Conservation (phyloP, 2,113 vertebrate species). For the Rhea pennata region DNA sequence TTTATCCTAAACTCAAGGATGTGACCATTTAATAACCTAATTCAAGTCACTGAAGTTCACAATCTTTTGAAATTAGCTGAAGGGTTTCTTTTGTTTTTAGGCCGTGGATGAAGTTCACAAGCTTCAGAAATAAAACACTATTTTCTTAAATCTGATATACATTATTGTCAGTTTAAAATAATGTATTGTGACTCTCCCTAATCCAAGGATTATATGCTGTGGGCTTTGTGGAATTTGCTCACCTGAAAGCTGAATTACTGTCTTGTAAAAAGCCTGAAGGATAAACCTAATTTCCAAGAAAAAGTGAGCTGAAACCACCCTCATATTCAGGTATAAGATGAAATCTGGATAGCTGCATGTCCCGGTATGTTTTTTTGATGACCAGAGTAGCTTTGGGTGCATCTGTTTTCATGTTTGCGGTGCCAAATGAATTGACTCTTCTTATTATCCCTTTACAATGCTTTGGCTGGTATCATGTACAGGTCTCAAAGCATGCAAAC, state of each 20-base stretch:
- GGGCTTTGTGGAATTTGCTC: slow-evolving; percentile 8
- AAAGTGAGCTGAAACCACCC: slow-evolving; percentile 12
- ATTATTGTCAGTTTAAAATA: neutral
- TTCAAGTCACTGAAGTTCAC: neutral
- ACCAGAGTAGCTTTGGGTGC: neutral
- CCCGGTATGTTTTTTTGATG: neutral
- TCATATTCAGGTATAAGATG: neutral
- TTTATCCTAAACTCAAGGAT: neutral
- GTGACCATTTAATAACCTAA: neutral
- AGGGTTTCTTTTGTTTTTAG: neutral
- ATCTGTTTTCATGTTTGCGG: neutral
- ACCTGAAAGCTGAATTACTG: slow-evolving; percentile 12
- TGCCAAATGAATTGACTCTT: neutral
- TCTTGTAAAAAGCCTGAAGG: neutral
- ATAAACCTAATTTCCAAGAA: slow-evolving; percentile 13
- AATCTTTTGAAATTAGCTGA: neutral
- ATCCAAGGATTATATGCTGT: neutral
- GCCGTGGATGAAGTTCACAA: neutral
- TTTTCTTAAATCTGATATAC: neutral
- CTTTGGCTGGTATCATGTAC: neutral
- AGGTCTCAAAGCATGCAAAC: neutral
- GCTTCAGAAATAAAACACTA: neutral
- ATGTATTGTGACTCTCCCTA: neutral
- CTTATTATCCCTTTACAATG: neutral
- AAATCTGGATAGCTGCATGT: neutral